Base-by-base conservation (phyloP, 2,888 invertebrate species). In the Tetranychus piercei region DNA sequence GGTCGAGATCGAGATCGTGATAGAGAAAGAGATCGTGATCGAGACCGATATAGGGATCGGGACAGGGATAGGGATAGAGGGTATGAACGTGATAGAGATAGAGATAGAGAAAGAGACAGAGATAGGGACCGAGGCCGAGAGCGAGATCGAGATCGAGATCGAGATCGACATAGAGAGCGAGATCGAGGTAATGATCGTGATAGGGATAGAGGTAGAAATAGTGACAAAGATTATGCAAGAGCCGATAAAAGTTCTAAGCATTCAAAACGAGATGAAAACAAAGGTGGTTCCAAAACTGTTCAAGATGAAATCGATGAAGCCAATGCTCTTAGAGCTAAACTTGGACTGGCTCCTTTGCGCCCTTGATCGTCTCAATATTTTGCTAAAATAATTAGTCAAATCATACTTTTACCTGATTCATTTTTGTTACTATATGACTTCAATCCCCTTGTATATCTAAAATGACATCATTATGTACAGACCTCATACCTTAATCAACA, bases 291-390 rank as follows among this genome's bases (percentile, higher is more conserved):
- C 34, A 43, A 70, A 22, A 74, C 78, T 22, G 80, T 80, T 11
- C 81, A 82, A 55, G 79, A 80, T 18, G 84, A 84, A 76, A 83
- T 85, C 73, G 81, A 81, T 34, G 84, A 85, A 79, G 82, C 84
- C 4, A 85, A 85, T 81, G 83, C 82, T 75, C 80, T 84, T 20
- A 78, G 85, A 76, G 84, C 85, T 6, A 83, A 82, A 78, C 80
- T 85, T 23, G 85, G 85, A 8, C 77, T 85, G 77, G 82, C 83
- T n/a, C 85, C 85, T n/a, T 80, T 85, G 5, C 78, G 81, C 74
- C 55, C 55, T 55, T 55, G 15, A 55, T 34, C 5, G 34, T 4
- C 34, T 34, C 34, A 34, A 34, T 34, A 34, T 34, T 23, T 34
- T 34, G 34, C 34, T 23, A 3, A 23, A 23, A 3, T 34, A 5